Base-by-base conservation (phyloP, 1,140 invertebrate genomes). In the Choristoneura fumiferana region DNA sequence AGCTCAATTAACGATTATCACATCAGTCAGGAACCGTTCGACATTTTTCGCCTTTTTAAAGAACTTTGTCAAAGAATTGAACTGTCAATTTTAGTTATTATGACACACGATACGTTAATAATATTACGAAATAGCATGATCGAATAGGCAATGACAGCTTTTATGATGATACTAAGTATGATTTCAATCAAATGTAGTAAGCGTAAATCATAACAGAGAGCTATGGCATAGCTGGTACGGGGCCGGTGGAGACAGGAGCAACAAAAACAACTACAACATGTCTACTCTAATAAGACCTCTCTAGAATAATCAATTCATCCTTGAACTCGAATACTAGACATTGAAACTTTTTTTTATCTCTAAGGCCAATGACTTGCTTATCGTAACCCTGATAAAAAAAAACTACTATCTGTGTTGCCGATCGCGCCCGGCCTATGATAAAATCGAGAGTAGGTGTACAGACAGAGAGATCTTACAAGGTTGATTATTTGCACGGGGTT, bases 201-300 rank as follows among this genome's bases (percentile, higher is more conserved):
- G 35, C 58, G 38, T 52, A 58, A 52, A 65, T 66, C 12, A 66
- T 57, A 69, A 72, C 17, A 59, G 43, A 59, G 65, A 60, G 57
- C 81, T 74, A 57, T 40, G 63, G 78, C 78, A 82, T 91, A 93
- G 92, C 92, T 93, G 90, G 67, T 57, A 92, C 89, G 71, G 92
- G 90, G 82, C 91, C 91, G 87, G 93, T 90, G 78, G 93, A 91
- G 87, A 92, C 92, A 91, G 93, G 92, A 78, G 92, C 92, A 81
- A 89, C 81, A 67, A 87, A 76, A 91, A 83, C 63, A 89, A 87
- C 71, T 81, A 69, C 8, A 63, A 65, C 49, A 58, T 56, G 54
- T 70, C 67, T 74, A 76, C 71, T 69, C 70, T 60, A 39, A 69
- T 76, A 71, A 80, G 71, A 78, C 64, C 71, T 61, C 63, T 49